These are phyloP conservation scores for Prinia subflava DNA, from an alignment of 2,113 vertebrate species.

Conservation along the genomic window DNA sequence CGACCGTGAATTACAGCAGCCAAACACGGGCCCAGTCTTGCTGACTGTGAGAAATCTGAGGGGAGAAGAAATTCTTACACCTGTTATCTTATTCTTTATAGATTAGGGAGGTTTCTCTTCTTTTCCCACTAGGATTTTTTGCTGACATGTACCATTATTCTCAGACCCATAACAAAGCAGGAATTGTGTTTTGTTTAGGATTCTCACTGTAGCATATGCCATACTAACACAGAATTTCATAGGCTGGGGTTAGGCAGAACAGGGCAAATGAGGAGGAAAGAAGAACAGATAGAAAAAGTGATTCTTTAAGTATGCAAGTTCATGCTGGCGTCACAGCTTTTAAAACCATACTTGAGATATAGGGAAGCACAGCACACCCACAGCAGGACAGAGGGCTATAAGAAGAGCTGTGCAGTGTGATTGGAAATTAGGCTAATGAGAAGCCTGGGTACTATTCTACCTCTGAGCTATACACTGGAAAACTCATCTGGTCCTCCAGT, in stretches of 20 bases:
- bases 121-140: neutral
- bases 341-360: neutral
- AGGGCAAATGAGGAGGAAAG: neutral
- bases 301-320: neutral
- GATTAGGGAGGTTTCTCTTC: neutral
- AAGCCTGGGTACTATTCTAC: rapidly evolving
- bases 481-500: neutral
- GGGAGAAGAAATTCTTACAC: neutral
- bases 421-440: neutral
- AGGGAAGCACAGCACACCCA: neutral
- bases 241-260: neutral
- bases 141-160: neutral
- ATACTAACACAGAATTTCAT: neutral
- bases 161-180: neutral
- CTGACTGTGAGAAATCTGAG: constrained; percentile 16
- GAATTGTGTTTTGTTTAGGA: neutral
- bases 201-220: rapidly evolving
- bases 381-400: neutral
- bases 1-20: rapidly evolving
- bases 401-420: neutral
- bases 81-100: neutral
- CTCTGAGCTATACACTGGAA: neutral
- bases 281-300: neutral
- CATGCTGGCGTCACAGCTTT: neutral
- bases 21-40: neutral